Evolutionary conservation across 2,797 vertebrate genomes (phyloP).

Genomic region (Ceyx erithaca): DNA sequence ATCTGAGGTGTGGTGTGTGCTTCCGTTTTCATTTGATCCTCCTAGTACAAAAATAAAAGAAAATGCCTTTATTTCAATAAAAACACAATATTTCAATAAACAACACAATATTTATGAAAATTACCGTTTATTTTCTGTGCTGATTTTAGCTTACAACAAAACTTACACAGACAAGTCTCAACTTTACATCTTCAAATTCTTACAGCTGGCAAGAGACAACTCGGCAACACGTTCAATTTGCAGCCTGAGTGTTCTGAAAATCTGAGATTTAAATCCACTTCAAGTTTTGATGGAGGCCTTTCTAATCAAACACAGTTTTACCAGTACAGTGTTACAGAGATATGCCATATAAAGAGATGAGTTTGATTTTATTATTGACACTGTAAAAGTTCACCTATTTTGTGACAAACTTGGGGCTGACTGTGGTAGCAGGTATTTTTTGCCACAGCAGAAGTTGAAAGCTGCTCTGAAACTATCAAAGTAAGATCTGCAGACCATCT

Average conservation of each 20-base stretch:
- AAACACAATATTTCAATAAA: neutral
- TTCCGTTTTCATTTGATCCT: slow-evolving; percentile 85
- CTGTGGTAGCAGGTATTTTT: neutral
- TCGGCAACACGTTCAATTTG: neutral
- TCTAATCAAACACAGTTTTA: neutral
- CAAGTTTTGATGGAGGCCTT: neutral
- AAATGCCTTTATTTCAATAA: neutral
- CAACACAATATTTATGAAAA: neutral
- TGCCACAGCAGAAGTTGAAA: neutral
- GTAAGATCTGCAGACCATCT: neutral
- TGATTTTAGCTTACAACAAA: neutral
- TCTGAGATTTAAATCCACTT: neutral
- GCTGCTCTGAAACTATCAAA: neutral
- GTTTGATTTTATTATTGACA: neutral
- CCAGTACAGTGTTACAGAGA: neutral
- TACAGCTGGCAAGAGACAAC: neutral
- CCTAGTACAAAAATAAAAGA: slow-evolving; percentile 69
- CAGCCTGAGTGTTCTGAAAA: neutral
- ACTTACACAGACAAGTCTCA: neutral
- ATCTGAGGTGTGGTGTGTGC: slow-evolving; percentile 72
- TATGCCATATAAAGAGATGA: neutral
- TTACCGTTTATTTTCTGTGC: neutral
- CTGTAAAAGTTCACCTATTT: neutral
- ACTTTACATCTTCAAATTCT: neutral
- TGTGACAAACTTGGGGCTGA: neutral